Evolutionary conservation across 2,113 vertebrate species (phyloP).

Genomic region (Lamprologus lemairii): DNA sequence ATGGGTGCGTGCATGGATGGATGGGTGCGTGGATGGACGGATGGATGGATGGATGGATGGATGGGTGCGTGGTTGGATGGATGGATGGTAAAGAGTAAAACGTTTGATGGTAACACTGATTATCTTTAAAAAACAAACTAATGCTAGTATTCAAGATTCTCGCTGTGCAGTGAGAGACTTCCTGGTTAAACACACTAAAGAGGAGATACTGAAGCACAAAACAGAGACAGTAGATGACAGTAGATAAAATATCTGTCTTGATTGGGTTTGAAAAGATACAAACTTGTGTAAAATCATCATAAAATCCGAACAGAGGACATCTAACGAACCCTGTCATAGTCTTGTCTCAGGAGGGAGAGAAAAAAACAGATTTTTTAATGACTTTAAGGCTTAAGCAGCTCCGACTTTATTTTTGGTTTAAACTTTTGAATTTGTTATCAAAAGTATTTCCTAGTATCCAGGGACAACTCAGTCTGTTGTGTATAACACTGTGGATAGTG

Average conservation of each 20-base stretch:
- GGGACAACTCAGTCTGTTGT: background rate
- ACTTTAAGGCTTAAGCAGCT: background rate
- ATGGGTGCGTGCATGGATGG: accelerated
- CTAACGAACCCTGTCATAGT: background rate
- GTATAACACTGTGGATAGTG: accelerated
- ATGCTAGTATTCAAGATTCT: accelerated
- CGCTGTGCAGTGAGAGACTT: background rate
- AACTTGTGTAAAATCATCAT: background rate
- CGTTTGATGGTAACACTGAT: background rate
- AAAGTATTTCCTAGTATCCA: background rate
- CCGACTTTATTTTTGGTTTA: background rate
- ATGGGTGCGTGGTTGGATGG: accelerated
- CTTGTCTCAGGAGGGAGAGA: background rate
- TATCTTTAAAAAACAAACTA: background rate
- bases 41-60: accelerated
- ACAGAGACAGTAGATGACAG: background rate
- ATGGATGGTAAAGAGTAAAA: background rate
- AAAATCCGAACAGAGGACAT: background rate
- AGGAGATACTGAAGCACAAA: background rate
- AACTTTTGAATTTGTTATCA: background rate
- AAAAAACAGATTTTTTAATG: background rate
- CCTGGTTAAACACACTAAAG: background rate
- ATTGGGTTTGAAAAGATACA: background rate
- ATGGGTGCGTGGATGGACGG: accelerated
- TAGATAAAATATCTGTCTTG: background rate